Conservation (phyloP, 1,140 invertebrate genomes). For the Lepidostoma basale region DNA sequence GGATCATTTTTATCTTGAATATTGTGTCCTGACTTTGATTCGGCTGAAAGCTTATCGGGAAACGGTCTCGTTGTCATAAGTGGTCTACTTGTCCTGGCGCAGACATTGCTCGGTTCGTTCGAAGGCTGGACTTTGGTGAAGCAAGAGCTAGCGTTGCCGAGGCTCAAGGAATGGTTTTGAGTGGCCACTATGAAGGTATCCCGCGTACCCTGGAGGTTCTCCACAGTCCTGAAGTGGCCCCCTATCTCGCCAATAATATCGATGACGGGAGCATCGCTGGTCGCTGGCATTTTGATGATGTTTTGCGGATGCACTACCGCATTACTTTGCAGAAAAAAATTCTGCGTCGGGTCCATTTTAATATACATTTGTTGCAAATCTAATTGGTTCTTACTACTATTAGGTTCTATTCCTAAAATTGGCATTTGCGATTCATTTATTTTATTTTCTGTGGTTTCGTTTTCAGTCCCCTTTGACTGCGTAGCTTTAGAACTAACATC, state of each 20-base stretch:
- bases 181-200: not conserved
- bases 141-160: not conserved
- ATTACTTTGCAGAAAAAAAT: conserved; percentile 30
- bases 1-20: conserved; percentile 25
- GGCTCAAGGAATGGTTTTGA: not conserved
- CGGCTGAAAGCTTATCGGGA: not conserved
- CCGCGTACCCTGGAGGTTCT: not conserved
- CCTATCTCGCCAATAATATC: not conserved
- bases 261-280: not conserved
- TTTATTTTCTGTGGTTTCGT: conserved; percentile 8
- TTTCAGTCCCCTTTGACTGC: not conserved
- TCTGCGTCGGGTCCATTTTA: conserved; percentile 18
- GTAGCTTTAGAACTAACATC: not conserved
- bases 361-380: conserved; percentile 4
- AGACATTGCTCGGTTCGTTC: conserved; percentile 10
- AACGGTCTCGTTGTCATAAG: conserved; percentile 3
- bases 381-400: conserved; percentile 9
- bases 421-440: not conserved
- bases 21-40: not conserved
- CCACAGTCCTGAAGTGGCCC: not conserved
- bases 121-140: not conserved
- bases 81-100: conserved; percentile 15
- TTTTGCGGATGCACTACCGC: conserved; percentile 27
- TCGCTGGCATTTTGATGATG: conserved; percentile 17
- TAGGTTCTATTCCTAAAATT: conserved; percentile 7